Base-by-base conservation (phyloP, 2,888 invertebrate species). In the Sussaba pulchella region DNA sequence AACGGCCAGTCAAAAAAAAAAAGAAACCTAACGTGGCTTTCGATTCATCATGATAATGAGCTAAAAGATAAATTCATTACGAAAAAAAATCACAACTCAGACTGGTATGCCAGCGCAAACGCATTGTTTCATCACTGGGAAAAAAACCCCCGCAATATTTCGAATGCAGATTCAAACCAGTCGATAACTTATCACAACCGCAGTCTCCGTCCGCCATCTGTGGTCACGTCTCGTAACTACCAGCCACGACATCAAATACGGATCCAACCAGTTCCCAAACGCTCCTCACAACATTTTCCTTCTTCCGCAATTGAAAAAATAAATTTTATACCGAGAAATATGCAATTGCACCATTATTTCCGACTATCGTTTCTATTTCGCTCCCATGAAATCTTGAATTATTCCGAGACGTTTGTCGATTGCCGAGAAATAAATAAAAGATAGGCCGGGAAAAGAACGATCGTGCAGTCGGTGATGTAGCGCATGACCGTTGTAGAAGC, bases 381-480 rank as follows among this genome's bases (percentile, higher is more conserved):
- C 41, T 52, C 24, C 26, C 36, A 19, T n/a, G 54, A 54, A 77
- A 63, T 57, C 50, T 43, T 66, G 24, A 64, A 73, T 77, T 64
- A 77, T 81, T 67, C 54, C 41, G 12, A 6, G 41, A 9, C 10
- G 57, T 24, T 52, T 66, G 39, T 45, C 43, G 24, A 59, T 36
- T 4, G 66, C 36, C n/a, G 66, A 47, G 64, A 63, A 71, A 26
- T 41, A 39, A 45, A 71, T 59, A 78, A 21, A 39, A 71, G 75
- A 74, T 24, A 43, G 73, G 52, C 36, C 50, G 39, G 66, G 74
- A 72, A 72, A 50, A 72, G 57, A 75, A 81, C 63, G 76, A 81
- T 77, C 36, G 54, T 72, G 69, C 71, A 63, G 78, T 77, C 67
- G 76, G 76, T 67, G 78, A 78, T 76, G 81, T 83, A 72, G 75